These are phyloP conservation scores for Sphyrna mokarran DNA, from an alignment of 2,113 vertebrate genomes.

Conservation along the genomic window DNA sequence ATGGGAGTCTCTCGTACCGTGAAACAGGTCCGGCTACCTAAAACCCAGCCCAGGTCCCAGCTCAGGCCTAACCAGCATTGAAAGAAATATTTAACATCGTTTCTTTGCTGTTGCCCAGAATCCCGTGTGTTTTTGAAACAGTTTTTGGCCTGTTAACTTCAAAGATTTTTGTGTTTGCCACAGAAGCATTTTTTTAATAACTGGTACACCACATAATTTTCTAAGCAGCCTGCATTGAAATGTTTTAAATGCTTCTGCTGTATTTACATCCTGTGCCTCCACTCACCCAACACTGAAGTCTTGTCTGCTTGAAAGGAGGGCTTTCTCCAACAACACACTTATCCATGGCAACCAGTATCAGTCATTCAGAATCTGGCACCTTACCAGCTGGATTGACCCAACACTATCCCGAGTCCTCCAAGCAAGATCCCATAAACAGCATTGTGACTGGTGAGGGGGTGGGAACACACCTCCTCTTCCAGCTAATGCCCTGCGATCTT, in stretches of 20 bases:
- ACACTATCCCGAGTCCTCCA: too few relatives aligned
- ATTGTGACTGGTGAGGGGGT: too few relatives aligned
- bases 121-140: too few relatives aligned
- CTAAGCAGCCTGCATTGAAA: background rate
- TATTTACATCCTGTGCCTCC: background rate
- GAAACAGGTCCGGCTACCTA: background rate
- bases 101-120: background rate
- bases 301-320: constrained; percentile 7
- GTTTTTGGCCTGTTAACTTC: background rate
- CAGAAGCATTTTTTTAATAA: background rate
- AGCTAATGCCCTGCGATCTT: background rate
- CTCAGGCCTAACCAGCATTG: background rate
- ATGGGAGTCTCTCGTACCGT: too few relatives aligned
- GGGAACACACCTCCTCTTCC: background rate
- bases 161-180: background rate
- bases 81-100: background rate
- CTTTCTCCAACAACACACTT: background rate
- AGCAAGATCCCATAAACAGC: background rate
- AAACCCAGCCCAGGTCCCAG: background rate
- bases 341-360: background rate
- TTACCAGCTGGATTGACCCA: background rate
- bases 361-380: background rate
- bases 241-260: background rate
- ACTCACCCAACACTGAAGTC: background rate
- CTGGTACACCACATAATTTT: constrained; percentile 1